Conservation (phyloP, 2,797 vertebrate species). For the Ataeniobius toweri region DNA sequence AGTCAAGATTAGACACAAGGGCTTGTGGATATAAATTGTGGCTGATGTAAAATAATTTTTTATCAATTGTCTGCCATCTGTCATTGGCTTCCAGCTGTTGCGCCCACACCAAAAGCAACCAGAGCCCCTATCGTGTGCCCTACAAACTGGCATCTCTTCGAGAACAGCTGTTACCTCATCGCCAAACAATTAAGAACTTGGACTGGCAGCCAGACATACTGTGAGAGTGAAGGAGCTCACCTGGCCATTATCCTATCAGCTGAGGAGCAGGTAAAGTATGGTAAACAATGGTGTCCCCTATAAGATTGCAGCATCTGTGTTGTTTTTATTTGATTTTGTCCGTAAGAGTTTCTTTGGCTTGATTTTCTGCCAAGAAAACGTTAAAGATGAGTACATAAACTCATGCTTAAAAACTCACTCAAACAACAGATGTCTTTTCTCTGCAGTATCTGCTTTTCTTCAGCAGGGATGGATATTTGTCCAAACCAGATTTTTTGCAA, state of each 20-base stretch:
- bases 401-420: neutral
- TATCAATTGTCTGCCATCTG: neutral
- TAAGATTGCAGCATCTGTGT: neutral
- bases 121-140: constrained; percentile 37
- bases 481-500: neutral
- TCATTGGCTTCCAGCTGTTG: neutral
- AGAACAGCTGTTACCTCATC: constrained; percentile 74
- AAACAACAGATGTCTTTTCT: neutral
- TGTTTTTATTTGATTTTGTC: neutral
- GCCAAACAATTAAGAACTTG: constrained; percentile 34
- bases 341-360: neutral
- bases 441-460: neutral
- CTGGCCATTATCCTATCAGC: constrained; percentile 76
- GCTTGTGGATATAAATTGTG: too few species aligned
- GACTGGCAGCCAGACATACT: constrained; percentile 45
- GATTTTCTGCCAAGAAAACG: neutral
- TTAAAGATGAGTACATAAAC: neutral
- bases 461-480: neutral
- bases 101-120: neutral
- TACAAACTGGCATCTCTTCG: constrained; percentile 60
- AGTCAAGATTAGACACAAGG: too few species aligned
- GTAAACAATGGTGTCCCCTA: neutral
- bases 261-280: constrained; percentile 71
- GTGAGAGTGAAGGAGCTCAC: constrained; percentile 61
- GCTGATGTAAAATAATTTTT: neutral